A percentile compares a stretch with the other conserved stretches of the same genome.
Conservation (phyloP, 2,113 vertebrate species). For the Panthera uncia region DNA sequence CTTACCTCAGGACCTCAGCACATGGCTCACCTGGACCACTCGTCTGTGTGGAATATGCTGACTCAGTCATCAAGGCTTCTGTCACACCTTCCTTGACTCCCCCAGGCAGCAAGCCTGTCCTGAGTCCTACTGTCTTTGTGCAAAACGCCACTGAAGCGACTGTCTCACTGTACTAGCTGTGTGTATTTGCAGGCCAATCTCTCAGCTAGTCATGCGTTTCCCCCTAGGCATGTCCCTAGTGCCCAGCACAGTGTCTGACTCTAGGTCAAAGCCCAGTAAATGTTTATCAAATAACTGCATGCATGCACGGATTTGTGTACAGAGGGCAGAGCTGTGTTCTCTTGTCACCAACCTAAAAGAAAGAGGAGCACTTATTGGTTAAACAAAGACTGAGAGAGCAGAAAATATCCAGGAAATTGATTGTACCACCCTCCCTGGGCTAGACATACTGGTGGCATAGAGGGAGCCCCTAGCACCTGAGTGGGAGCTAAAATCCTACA, state of each 20-base stretch:
- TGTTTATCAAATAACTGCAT: not conserved
- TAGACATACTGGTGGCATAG: not conserved
- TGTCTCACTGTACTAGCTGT: not conserved
- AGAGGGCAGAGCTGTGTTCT: not conserved
- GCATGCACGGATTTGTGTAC: not conserved
- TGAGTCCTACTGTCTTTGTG: not conserved
- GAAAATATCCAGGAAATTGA: not conserved
- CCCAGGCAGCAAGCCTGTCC: not conserved
- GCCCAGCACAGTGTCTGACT: not conserved
- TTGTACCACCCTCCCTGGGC: not conserved
- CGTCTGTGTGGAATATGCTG: not conserved
- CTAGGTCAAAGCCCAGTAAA: not conserved
- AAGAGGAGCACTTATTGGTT: not conserved
- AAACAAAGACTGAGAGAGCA: not conserved
- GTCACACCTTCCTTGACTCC: not conserved
- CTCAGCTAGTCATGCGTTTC: not conserved
- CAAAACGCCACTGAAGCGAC: not conserved
- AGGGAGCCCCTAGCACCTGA: not conserved
- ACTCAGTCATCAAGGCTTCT: not conserved
- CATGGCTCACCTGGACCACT: not conserved
- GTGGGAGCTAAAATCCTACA: not conserved
- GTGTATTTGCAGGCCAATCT: not conserved
- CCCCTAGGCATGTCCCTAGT: not conserved
- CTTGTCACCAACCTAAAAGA: not conserved
- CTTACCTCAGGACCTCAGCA: not conserved